Evolutionary conservation across 1,140 invertebrate species (phyloP).

Genomic region (Nasonia vitripennis): DNA sequence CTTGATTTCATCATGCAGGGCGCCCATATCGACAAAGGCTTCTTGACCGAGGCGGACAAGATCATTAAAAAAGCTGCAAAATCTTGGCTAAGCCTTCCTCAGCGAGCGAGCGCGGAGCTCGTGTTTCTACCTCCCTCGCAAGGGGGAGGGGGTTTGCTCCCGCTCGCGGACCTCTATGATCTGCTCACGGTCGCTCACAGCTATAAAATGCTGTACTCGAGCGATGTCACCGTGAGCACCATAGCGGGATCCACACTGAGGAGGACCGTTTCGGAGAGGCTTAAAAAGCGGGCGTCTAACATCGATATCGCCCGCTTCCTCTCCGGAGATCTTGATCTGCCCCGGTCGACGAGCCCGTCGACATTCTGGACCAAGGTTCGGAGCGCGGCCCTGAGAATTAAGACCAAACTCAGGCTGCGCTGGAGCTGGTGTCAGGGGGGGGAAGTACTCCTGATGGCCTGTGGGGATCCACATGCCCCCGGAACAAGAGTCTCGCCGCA

Average conservation of each 20-base stretch:
- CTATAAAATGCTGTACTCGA: conserved; percentile 57
- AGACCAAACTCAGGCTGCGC: neutral
- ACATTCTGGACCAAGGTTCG: conserved; percentile 55
- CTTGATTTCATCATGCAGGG: no score
- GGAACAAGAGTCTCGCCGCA: no score
- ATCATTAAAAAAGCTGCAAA: no score
- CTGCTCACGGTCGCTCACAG: conserved; percentile 57
- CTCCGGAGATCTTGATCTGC: conserved; percentile 40
- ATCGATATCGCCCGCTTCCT: conserved; percentile 53
- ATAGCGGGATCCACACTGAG: neutral
- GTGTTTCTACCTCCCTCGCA: no score
- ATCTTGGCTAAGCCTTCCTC: no score
- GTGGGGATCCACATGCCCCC: neutral
- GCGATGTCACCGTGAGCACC: conserved; percentile 49
- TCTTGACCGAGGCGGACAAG: no score
- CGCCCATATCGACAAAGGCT: no score
- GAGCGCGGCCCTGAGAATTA: conserved; percentile 38
- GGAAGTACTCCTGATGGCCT: conserved; percentile 26
- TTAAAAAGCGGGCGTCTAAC: conserved; percentile 34
- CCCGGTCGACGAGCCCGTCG: conserved; percentile 41
- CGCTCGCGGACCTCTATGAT: conserved; percentile 56
- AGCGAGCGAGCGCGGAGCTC: no score
- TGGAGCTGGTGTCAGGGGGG: conserved; percentile 50
- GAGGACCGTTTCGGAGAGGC: conserved; percentile 51
- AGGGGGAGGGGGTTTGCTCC: conserved; percentile 57